Percentiles rank a stretch among this genome's conserved stretches.
These are phyloP conservation scores for Phrynocephalus vlangalii DNA, from an alignment of 2,797 vertebrate species.

Conservation along the genomic window DNA sequence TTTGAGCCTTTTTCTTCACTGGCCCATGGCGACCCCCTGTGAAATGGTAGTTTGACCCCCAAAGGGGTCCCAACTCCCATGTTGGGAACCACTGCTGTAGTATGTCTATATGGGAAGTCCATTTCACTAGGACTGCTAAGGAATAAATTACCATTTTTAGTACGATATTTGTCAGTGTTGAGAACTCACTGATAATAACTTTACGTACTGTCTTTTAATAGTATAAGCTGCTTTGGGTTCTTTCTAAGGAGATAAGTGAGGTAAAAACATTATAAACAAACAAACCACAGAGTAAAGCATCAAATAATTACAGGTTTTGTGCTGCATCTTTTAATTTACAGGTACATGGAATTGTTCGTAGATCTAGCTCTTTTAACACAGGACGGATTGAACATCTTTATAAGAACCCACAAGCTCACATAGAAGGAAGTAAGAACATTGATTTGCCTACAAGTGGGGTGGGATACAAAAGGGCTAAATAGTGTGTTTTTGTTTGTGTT, in stretches of 20 bases:
- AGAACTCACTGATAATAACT: too few relatives aligned
- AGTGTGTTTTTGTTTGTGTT: background rate
- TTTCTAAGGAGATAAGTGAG: too few relatives aligned
- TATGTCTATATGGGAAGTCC: background rate
- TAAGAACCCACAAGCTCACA: constrained; percentile 93
- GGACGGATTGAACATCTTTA: constrained; percentile 98
- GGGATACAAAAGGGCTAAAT: background rate
- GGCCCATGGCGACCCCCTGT: too few relatives aligned
- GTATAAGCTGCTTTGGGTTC: too few relatives aligned
- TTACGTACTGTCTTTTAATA: too few relatives aligned
- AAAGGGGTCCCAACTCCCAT: too few relatives aligned
- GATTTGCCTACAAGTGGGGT: constrained; percentile 15
- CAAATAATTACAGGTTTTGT: background rate
- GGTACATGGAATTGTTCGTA: constrained; percentile 95
- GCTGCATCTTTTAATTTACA: constrained; percentile 66
- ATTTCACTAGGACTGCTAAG: background rate
- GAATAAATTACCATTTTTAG: too few relatives aligned
- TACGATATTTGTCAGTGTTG: too few relatives aligned
- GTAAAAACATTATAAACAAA: too few relatives aligned
- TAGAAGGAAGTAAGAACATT: constrained; percentile 90
- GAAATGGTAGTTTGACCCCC: too few relatives aligned
- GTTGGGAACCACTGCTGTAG: background rate
- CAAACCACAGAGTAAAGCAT: background rate
- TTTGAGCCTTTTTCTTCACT: too few relatives aligned
- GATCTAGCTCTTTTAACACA: constrained; percentile 98